These are phyloP conservation scores for Lepus townsendii DNA, from an alignment of 2,797 vertebrate species.

Conservation along the genomic window DNA sequence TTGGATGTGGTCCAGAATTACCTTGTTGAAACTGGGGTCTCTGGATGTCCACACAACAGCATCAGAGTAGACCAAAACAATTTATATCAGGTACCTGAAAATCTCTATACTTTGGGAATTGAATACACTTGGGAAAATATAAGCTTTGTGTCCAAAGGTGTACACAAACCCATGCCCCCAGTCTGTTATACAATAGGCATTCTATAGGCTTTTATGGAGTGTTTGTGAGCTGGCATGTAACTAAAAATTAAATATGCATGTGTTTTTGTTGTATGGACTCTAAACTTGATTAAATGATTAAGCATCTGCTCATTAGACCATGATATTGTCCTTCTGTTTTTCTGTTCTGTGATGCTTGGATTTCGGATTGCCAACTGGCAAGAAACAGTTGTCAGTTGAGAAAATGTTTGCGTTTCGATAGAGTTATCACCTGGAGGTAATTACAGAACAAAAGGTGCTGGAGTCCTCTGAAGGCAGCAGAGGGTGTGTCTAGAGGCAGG, in stretches of 20 bases:
- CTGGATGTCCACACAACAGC: background rate
- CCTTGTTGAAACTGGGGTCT: slow-evolving; percentile 49
- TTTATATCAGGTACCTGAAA: slow-evolving; percentile 8
- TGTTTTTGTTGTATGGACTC: slow-evolving; percentile 56
- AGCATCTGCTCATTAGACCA: slow-evolving; percentile 33
- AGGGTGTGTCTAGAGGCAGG: background rate
- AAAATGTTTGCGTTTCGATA: slow-evolving; percentile 45
- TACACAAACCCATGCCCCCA: background rate
- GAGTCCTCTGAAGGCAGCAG: slow-evolving; percentile 1
- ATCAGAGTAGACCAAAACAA: slow-evolving; percentile 44
- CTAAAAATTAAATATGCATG: slow-evolving; percentile 69
- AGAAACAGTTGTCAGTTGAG: slow-evolving; percentile 43
- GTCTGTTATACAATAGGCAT: background rate
- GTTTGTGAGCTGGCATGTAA: slow-evolving; percentile 10
- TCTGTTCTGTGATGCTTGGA: slow-evolving; percentile 41
- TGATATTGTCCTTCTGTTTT: slow-evolving; percentile 56
- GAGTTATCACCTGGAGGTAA: slow-evolving; percentile 45
- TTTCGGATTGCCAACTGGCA: slow-evolving; percentile 35
- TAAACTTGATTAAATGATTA: slow-evolving; percentile 67
- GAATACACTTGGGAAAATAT: slow-evolving; percentile 34
- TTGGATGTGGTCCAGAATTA: slow-evolving; percentile 59
- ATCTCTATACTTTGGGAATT: slow-evolving; percentile 23
- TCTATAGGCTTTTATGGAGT: slow-evolving; percentile 34
- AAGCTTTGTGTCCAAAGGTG: background rate
- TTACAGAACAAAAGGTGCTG: background rate